Evolutionary conservation across 2,113 vertebrate species (phyloP).

Genomic region (Patagioenas fasciata): DNA sequence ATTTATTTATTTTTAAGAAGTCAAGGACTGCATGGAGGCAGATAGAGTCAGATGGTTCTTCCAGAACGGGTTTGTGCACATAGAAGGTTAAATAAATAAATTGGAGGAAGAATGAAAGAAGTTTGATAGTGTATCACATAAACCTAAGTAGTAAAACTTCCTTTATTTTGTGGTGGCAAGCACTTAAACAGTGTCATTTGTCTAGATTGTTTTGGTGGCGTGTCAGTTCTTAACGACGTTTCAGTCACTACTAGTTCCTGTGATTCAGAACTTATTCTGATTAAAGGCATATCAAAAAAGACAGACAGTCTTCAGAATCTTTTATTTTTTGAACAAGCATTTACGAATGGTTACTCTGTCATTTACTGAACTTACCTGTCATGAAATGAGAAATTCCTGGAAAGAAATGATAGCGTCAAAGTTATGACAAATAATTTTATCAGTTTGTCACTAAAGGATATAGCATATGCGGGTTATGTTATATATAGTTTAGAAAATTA

Average conservation of each 20-base stretch:
- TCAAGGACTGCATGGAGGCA: neutral
- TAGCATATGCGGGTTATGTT: neutral
- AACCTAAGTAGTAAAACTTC: neutral
- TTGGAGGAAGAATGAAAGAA: neutral
- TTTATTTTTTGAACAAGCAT: neutral
- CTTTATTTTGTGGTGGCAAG: neutral
- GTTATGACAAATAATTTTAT: neutral
- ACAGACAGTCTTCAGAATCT: neutral
- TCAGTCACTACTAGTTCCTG: neutral
- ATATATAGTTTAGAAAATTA: neutral
- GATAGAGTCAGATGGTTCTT: neutral
- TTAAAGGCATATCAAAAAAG: neutral
- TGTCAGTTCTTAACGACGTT: neutral
- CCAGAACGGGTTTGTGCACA: neutral
- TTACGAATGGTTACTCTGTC: neutral
- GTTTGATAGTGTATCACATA: neutral
- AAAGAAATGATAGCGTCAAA: neutral
- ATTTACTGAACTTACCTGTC: neutral
- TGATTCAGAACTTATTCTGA: neutral
- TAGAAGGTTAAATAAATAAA: neutral
- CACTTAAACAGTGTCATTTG: neutral
- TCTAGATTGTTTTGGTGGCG: neutral
- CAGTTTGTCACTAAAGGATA: neutral
- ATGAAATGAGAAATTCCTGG: neutral
- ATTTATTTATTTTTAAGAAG: neutral